Evolutionary conservation across 2,797 vertebrate genomes (phyloP).

Genomic region (Melanitta fusca): DNA sequence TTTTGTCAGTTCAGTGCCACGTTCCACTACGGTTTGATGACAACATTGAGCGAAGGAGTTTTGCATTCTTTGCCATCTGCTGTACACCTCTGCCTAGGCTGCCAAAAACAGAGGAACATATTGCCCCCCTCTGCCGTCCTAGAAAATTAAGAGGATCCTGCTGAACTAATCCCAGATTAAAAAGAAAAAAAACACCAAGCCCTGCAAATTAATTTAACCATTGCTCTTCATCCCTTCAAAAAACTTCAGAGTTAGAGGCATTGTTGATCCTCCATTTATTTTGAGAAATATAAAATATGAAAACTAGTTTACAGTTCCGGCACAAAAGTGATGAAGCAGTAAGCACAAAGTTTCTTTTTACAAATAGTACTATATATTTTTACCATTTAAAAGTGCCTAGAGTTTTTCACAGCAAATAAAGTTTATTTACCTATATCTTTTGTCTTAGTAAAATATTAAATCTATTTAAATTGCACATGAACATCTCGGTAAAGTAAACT

Average conservation of each 20-base stretch:
- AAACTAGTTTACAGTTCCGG: constrained; percentile 75
- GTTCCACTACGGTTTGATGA: neutral
- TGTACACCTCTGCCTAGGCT: neutral
- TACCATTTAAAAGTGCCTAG: constrained; percentile 71
- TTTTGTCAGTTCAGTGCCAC: neutral
- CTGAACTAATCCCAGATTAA: neutral
- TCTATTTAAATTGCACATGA: constrained; percentile 49
- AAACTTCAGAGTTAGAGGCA: constrained; percentile 42
- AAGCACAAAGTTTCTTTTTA: constrained; percentile 69
- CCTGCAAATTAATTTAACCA: neutral
- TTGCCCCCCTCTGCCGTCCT: neutral
- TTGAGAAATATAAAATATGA: constrained; percentile 80
- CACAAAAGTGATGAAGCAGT: constrained; percentile 75
- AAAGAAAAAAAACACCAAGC: neutral
- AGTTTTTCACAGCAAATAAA: constrained; percentile 72
- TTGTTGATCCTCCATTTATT: constrained; percentile 76
- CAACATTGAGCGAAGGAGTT: neutral
- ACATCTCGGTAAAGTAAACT: constrained; percentile 46
- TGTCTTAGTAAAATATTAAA: constrained; percentile 71
- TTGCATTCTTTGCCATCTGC: neutral
- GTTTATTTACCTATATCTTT: constrained; percentile 55
- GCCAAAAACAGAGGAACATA: neutral
- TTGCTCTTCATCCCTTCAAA: neutral
- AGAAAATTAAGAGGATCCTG: neutral
- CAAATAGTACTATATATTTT: constrained; percentile 65